phyloP scores from a whole-genome alignment of 1,140 invertebrate genomes.

The Aphidius gifuensis region DNA sequence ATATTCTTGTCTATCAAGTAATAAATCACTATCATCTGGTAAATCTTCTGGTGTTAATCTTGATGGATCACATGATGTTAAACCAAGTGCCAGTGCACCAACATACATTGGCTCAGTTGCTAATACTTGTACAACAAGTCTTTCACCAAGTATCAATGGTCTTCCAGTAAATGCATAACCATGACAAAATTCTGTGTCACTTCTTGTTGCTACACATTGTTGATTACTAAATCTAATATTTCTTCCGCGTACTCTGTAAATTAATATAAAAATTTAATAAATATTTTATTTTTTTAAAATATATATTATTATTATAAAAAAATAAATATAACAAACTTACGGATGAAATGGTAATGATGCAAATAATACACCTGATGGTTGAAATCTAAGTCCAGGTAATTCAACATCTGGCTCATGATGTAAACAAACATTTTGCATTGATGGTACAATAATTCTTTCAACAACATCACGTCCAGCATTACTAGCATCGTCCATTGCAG shows the following conservation, averaged over 20 bases:
- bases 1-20: conserved; percentile 93
- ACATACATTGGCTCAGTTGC: conserved; percentile 82
- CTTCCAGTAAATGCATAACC: conserved; percentile 90
- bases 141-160: conserved; percentile 81
- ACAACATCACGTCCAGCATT: conserved; percentile 55
- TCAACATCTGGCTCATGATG: conserved; percentile 51
- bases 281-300: not conserved
- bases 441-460: conserved; percentile 57
- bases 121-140: conserved; percentile 81
- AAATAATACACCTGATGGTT: conserved; percentile 62
- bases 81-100: conserved; percentile 84
- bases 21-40: conserved; percentile 88
- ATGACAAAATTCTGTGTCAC: conserved; percentile 85
- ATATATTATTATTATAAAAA: not conserved
- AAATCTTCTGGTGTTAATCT: conserved; percentile 70
- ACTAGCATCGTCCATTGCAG: conserved; percentile 58
- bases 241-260: conserved; percentile 69
- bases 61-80: conserved; percentile 90
- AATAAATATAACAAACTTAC: conserved; percentile 37
- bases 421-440: conserved; percentile 58
- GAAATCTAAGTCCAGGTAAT: conserved; percentile 65
- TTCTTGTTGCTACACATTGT: conserved; percentile 75
- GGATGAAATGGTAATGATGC: conserved; percentile 69
- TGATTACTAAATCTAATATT: conserved; percentile 81
- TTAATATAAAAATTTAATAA: conserved; percentile 6